Percentiles rank a stretch among this genome's conserved stretches.
Evolutionary conservation across 2,113 vertebrate genomes (phyloP).

Genomic region (Rostratula benghalensis): DNA sequence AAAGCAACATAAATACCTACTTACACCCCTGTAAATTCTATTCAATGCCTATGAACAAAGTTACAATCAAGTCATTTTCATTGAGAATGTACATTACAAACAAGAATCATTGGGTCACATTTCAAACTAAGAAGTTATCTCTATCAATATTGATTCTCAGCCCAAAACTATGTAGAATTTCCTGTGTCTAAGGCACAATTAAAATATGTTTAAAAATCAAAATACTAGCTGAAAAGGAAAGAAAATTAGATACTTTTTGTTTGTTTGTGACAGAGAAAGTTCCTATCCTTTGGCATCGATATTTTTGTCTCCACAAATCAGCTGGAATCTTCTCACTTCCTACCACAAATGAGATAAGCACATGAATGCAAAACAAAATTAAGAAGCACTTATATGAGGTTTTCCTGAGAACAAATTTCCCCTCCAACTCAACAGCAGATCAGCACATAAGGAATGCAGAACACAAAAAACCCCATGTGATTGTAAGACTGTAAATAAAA

Average conservation of each 20-base stretch:
- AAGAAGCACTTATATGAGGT: neutral
- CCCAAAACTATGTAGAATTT: neutral
- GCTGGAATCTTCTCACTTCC: neutral
- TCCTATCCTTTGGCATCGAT: neutral
- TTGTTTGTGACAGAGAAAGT: neutral
- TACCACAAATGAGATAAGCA: neutral
- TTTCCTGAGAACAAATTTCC: neutral
- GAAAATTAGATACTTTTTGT: neutral
- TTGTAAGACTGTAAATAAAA: neutral
- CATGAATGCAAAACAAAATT: neutral
- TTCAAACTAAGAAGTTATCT: neutral
- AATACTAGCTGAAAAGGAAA: neutral
- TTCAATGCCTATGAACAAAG: neutral
- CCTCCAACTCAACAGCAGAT: neutral
- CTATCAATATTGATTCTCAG: neutral
- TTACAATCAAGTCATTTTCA: neutral
- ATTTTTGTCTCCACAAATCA: neutral
- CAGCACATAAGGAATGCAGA: accelerated
- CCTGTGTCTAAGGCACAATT: neutral
- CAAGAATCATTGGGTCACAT: neutral
- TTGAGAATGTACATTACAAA: neutral
- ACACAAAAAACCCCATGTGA: neutral
- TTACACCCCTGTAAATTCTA: neutral
- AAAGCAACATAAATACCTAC: neutral
- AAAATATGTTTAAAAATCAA: neutral